Evolutionary conservation across 1,140 invertebrate species (phyloP), one percentile per base, ranked within the genome.

Genomic region (Leptinotarsa undecemlineata): DNA sequence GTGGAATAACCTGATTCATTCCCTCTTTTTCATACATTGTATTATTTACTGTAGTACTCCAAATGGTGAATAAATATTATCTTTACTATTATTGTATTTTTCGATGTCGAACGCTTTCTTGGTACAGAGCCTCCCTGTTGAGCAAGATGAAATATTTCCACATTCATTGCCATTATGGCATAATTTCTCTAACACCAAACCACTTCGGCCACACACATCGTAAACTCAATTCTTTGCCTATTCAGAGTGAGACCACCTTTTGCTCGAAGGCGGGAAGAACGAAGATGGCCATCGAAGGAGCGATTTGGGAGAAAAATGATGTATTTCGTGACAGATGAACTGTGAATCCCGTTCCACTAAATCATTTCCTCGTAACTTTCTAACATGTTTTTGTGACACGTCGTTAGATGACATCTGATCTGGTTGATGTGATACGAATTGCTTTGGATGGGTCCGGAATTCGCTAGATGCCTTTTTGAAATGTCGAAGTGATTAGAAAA

Each of bases 341-440:
- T 84, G 83, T 83, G 82, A 84, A 83, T 84, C 83, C 82, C 80
- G 75, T 82, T 81, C 77, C 81, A 83, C 78, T 84, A 82, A 84
- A 83, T 84, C 82, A 84, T 84, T 80, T 80, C 77, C 79, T 82
- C 79, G 74, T 81, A 79, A 78, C 77, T 74, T 75, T 72, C 71
- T 67, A 79, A 72, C 76, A 68, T 70, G 74, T 74, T 75, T 77
- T 72, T 76, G 77, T 77, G 79, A 77, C 75, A 79, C 76, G 74
- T 81, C 78, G 78, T 81, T 81, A 81, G 76, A 67, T 79, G 78
- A 77, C 74, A 77, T 75, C 69, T 68, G 73, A 77, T 79, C 68
- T 76, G 75, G 63, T 76, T 74, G 68, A 71, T 71, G 66, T 72
- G 74, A 77, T 57, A 57, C n/a, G n/a, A 19, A 63, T 42, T 48